Evolutionary conservation across 2,888 invertebrate genomes (phyloP), one percentile per base, ranked within the genome.

Genomic region (Tinea semifulvella): DNA sequence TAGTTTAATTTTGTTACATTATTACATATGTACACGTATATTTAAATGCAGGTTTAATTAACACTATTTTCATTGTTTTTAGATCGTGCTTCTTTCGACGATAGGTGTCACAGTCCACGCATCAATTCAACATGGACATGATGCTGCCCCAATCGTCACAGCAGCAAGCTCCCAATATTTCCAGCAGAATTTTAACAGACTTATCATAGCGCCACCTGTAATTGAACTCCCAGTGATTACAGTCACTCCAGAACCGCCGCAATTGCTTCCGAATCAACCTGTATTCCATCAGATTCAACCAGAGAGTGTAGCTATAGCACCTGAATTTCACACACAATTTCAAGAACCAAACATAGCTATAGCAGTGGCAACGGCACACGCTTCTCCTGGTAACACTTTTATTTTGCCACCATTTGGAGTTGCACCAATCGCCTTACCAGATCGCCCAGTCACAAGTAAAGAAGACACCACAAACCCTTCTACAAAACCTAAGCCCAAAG

Each of bases 111-210:
- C 65, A 14, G 70, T 54, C 44, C 58, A 53, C 38, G 57, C 68
- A 46, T 79, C 77, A 14, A n/a, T n/a, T n/a, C 74, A 65, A 44
- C 50, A 68, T 6, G 61, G 60, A 26, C 65, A 60, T 31, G 31
- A 31, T n/a, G 16, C 60, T 51, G 2, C 80, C 1, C 84, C 85
- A 7, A 79, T 86, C 26, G 86, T 88, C 3, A 86, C 89, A 0
- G 84, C 88, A 1, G 82, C 85, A 45, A 88, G 88, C 60, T 87
- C 87, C 35, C 88, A 89, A 61, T 86, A 87, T 48, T 79, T 88
- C 52, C 83, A 88, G 43, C 82, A 87, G 51, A 87, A 84, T 36
- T 87, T 85, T 66, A 88, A 89, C 57, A 71, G 68, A 19, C 58
- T 76, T 28, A 64, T 80, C 2, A 65, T 68, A 6, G 68, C 71